Base-by-base conservation (phyloP, 2,888 invertebrate species). In the Gortyna flavago region DNA sequence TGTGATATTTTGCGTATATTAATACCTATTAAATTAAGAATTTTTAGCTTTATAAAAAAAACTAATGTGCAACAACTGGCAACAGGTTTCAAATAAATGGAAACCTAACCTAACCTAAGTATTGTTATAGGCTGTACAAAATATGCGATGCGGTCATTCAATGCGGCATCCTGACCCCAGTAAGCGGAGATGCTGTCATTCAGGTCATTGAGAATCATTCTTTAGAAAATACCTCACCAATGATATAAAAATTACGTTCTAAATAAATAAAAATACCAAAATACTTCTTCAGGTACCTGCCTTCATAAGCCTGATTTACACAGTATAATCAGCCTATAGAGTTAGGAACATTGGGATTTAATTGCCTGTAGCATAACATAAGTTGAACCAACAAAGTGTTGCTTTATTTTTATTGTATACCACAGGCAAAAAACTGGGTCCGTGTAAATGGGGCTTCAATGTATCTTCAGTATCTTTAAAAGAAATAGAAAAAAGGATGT, bases 111-210 rank as follows among this genome's bases (percentile, higher is more conserved):
- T 11, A 62, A 18, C 44, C 4, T 13, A 44, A 18, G 21, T 48
- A 65, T 44, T 67, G 32, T 18, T 54, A n/a, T 13, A 32, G n/a
- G 13, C 0, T 7, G n/a, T n/a, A 41, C 48, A 79, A 41, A 81
- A 51, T 70, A 80, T 51, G 51, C 66, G 70, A 80, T 74, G 62
- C 21, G 29, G 71, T 79, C 85, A 80, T 74, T 13, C 48, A 62
- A 57, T 44, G 74, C 81, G 62, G 69, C 35, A 70, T 80, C 21
- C n/a, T 66, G 85, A 72, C 59, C 71, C 13, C 32, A 78, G 51
- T 13, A 62, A 32, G 21, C n/a, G 16, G 51, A 64, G 62, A 80
- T 70, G 70, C 54, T 57, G 85, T 82, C 85, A 82, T 82, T 62
- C 21, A 16, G 80, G 69, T 80, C 61, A 80, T n/a, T 48, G 38